phyloP scores from a whole-genome alignment of 2,797 vertebrate species.

The Chiroxiphia lanceolata region DNA sequence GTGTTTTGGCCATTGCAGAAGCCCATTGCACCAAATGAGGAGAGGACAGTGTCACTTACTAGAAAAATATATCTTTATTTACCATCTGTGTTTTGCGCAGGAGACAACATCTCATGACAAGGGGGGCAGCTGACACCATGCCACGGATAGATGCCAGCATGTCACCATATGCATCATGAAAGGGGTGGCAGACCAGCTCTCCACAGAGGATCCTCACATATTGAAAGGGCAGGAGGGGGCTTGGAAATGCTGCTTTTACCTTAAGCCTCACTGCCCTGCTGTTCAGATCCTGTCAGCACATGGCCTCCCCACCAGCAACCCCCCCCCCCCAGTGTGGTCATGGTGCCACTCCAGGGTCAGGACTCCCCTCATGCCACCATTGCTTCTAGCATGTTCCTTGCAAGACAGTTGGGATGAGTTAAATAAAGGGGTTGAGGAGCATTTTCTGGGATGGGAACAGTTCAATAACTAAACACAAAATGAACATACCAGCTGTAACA shows the following conservation, averaged over 20 bases:
- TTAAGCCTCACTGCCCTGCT: background rate
- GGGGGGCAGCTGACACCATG: background rate
- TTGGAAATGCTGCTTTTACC: background rate
- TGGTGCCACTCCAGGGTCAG: background rate
- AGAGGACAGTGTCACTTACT: background rate
- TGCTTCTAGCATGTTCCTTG: background rate
- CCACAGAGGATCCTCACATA: accelerated
- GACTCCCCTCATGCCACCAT: accelerated
- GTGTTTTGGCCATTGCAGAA: background rate
- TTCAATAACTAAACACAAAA: background rate
- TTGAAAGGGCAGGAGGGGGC: accelerated
- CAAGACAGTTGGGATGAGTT: background rate
- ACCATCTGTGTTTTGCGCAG: background rate
- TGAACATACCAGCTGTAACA: accelerated
- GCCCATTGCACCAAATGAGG: background rate
- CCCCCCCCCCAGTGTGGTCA: accelerated
- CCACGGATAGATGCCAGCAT: background rate
- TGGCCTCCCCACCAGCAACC: too few species aligned
- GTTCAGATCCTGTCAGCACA: background rate
- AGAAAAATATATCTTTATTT: constrained; percentile 62
- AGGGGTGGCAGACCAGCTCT: background rate
- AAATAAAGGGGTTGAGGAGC: background rate
- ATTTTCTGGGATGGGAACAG: background rate
- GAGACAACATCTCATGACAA: background rate
- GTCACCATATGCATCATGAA: background rate